Conservation (phyloP, 2,113 vertebrate genomes). For the Ascaphus truei region DNA sequence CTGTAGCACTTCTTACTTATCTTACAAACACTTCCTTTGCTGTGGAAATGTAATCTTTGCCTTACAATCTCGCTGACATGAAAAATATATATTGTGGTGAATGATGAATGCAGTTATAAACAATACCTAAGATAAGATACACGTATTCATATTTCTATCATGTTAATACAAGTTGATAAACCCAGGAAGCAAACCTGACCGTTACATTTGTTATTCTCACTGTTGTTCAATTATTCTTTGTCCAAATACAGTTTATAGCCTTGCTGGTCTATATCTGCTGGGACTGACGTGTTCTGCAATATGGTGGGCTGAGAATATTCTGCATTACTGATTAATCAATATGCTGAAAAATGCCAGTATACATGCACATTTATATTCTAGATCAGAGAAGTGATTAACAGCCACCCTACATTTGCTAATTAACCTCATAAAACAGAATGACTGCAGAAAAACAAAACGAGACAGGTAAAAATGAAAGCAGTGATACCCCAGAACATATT, state of each 20-base stretch:
- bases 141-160: constrained; percentile 94
- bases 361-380: not conserved
- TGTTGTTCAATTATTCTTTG: constrained; percentile 76
- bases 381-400: not conserved
- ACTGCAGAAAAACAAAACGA: too few species aligned
- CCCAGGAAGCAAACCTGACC: constrained; percentile 72
- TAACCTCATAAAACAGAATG: too few species aligned
- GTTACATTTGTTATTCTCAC: constrained; percentile 76
- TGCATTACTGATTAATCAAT: constrained; percentile 21
- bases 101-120: constrained; percentile 98
- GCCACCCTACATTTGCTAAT: constrained; percentile 3
- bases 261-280: constrained; percentile 51
- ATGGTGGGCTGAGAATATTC: not conserved
- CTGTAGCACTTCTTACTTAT: constrained; percentile 73
- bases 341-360: constrained; percentile 1
- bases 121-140: constrained; percentile 91
- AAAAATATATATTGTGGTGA: constrained; percentile 89
- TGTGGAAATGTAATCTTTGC: constrained; percentile 79
- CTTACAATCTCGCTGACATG: constrained; percentile 80
- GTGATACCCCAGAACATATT: too few species aligned
- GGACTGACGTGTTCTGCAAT: constrained; percentile 17
- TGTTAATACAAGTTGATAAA: constrained; percentile 95
- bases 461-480: too few species aligned
- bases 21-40: constrained; percentile 65
- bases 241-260: constrained; percentile 73